Evolutionary conservation across 1,140 invertebrate species (phyloP), one percentile per base, ranked within the genome.

Genomic region (Bombus pyrosoma): DNA sequence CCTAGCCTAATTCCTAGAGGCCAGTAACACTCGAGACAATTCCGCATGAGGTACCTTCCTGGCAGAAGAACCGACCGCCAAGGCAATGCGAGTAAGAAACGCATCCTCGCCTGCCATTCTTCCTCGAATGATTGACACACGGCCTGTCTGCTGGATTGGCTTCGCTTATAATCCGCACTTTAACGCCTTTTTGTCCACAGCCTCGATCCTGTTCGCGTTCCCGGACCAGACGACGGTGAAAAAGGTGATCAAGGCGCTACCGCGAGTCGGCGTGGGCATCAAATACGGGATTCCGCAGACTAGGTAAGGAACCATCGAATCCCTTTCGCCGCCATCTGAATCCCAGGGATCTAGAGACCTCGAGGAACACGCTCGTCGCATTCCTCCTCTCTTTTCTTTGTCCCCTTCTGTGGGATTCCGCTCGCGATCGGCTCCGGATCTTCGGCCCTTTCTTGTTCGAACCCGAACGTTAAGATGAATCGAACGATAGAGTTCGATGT

Each of bases 221-320:
- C 97, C 98, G 83, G 99, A 99, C 94, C 98, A 99, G 95, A 96
- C 97, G 66, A 99, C 98, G 59, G 99, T 99, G 91, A 99, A 99
- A 96, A 99, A 99, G 95, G 99, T 99, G 81, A 99, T 99, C 94
- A 99, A 99, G 95, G 98, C 98, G 1, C 95, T 99, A 88, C 99
- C 99, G 2, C 96, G 98, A 79, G 99, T 99, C 87, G 99, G 99
- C n/a, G 99, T 99, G 59, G 99, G 99, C 89, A 99, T 99, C 95
- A 99, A 99, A 95, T 99, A 99, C 94, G 99, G 99, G 87, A 98
- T 99, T 91, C 98, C 98, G 43, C 99, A 99, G 96, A 99, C 98
- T 83, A 97, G 98, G 97, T 98, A 95, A 96, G 96, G 94, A 85
- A 62, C 59, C 59, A 62, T 10, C 59, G 59, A 71, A 86, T 57